Evolutionary conservation across 2,797 vertebrate genomes (phyloP), one percentile per base, ranked within the genome.

Genomic region (Lemur catta): DNA sequence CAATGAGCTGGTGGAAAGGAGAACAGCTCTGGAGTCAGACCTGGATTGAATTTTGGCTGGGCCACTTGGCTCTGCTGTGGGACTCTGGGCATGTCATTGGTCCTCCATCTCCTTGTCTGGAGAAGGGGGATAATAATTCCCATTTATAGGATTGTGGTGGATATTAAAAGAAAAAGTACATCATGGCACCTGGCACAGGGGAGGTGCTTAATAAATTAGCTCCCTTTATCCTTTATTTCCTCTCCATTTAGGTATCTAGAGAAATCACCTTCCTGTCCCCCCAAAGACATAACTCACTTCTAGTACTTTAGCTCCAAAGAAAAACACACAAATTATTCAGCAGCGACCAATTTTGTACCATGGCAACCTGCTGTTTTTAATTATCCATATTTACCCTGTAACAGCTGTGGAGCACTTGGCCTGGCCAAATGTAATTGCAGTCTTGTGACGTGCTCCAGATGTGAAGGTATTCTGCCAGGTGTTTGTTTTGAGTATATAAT

Each of bases 301-400:
- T 95, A 57, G 61, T 1, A 8, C 75, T 97, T 97, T 88, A 85
- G 79, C 90, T 97, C 91, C 65, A 33, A 98, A 97, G 84, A 97
- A 96, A 98, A 98, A 98, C 93, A 97, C 90, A 97, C 93, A 97
- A 96, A 97, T 97, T 98, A 96, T 98, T 98, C 97, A 97, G 96
- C 97, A 98, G 97, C 46, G 95, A 98, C 98, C 97, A 97, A 97
- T 98, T 98, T 98, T 97, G 97, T 81, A 72, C 98, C 97, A 98
- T 98, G 98, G 98, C 86, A 98, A 98, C 98, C 97, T 97, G 89
- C 97, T 98, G 98, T 94, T 98, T 98, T 98, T 98, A 98, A 98
- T 98, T 98, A 98, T 97, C 94, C 3, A 76, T 69, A 84, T 94
- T 94, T 96, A 86, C 97, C 43, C 94, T 0, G 0, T 95, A 98